Base-by-base conservation (phyloP, 2,888 invertebrate genomes). In the Kuschelorhynchus macadamiae region DNA sequence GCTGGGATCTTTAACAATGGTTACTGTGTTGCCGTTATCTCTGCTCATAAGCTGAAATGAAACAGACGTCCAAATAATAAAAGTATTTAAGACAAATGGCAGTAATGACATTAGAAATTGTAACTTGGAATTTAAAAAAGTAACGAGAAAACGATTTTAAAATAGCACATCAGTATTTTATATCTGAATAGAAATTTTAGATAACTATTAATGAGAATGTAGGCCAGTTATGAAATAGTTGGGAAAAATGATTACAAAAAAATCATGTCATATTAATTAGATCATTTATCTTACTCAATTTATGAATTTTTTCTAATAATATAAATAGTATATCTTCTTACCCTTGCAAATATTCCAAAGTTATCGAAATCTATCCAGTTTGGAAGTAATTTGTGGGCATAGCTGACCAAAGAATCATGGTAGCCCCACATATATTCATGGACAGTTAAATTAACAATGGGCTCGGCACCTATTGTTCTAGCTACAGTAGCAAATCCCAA, bases 401-500 rank as follows among this genome's bases (percentile, higher is more conserved):
- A 79, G 1, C 85, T 84, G 49, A 95, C 89, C 42, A 95, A 78
- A 0, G 87, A 86, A 78, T 95, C 94, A 1, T 92, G 88, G 79
- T 94, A 94, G 0, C 95, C 95, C 92, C 93, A 94, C 11, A 95
- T 83, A 78, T 90, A 92, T 21, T 93, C 90, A 62, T 92, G 83
- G 0, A 91, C 90, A 0, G 88, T 86, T 32, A 91, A 78, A 20
- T 87, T 86, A 12, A 92, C 80, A 68, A 94, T 88, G 0, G 92
- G 86, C 73, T 89, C 81, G 0, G 90, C 85, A 61, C 87, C 83
- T 20, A 92, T 75, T 12, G 85, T 84, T 36, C 84, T 84, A 1
- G 87, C 83, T 59, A 92, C 76, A 5, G 90, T 82, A 50, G 88
- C 85, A 53, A 92, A 84, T 0, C 87, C 91, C 50, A 89, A 76